Evolutionary conservation across 2,797 vertebrate species (phyloP), one percentile per base, ranked within the genome.

Genomic region (Chelon labrosus): DNA sequence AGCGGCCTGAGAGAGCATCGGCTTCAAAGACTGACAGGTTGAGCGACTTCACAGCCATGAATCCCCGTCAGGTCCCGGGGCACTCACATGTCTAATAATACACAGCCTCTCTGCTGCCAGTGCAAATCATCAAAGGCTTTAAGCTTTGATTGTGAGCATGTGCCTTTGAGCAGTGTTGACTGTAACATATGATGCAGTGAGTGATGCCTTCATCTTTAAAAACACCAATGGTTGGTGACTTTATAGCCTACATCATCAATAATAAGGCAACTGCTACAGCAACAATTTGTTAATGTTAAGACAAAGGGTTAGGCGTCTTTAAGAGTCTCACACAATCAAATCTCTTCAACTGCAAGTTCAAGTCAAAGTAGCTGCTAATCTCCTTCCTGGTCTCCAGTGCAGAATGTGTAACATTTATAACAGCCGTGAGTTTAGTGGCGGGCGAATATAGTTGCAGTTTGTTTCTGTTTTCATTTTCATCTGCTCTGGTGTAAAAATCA

Each of bases 401-500:
- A 56, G 57, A 61, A 38, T 46, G 52, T 56, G 75, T 67, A 44
- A 39, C 64, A 61, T 54, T 6, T 57, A 61, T 50, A 47, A 71
- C 65, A 41, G 79, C 54, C 58, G 44, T 14, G 53, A 19, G 67
- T 62, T 55, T 35, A 22, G 59, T 56, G 77, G 71, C 10, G 59
- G 55, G 19, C 52, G 64, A 70, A 75, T 50, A 31, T 69, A 88
- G 72, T 38, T 52, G 7, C 31, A 31, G 31, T 8, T 6, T 8
- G 70, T 75, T 88, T 87, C 83, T 73, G 72, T 77, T 77, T 70
- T 70, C 67, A 35, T 8, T 35, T 35, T 35, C 31, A 35, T 35
- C 65, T 35, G 74, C 75, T 66, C 56, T 22, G 64, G 56, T n/a
- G 42, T 73, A 77, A 77, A 87, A 85, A 79, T 85, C 82, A 84